These are phyloP conservation scores for Ailurus styani DNA, from an alignment of 2,113 vertebrate species.

Conservation along the genomic window DNA sequence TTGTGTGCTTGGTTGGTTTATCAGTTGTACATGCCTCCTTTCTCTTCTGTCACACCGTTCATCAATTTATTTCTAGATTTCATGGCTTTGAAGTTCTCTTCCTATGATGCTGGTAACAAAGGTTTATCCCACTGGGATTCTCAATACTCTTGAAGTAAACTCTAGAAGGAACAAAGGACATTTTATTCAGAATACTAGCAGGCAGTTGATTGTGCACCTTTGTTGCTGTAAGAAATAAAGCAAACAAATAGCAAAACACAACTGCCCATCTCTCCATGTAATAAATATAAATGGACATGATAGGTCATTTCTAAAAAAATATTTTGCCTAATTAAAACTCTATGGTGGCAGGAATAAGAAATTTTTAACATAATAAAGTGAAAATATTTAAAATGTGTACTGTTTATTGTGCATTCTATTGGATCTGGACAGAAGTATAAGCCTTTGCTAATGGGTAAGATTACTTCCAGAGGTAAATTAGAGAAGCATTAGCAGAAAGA, in stretches of 20 bases:
- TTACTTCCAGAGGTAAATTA: background rate
- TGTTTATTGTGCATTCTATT: background rate
- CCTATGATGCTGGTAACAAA: background rate
- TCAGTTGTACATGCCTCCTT: background rate
- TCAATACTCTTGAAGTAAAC: background rate
- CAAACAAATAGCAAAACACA: background rate
- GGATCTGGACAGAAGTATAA: background rate
- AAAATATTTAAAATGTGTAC: background rate
- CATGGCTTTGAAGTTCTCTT: background rate
- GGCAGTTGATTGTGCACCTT: background rate
- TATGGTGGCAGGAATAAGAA: background rate
- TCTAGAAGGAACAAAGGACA: background rate
- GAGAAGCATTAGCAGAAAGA: background rate
- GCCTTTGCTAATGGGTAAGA: background rate
- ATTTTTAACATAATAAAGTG: background rate
- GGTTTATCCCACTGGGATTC: background rate
- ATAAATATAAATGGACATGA: background rate
- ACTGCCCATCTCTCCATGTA: background rate
- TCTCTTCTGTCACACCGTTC: background rate
- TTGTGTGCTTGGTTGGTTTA: background rate
- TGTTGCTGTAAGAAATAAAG: background rate
- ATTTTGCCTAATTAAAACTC: background rate
- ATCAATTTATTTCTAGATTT: background rate
- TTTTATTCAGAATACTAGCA: background rate
- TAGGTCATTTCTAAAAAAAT: background rate